Evolutionary conservation across 2,797 vertebrate species (phyloP), one percentile per base, ranked within the genome.

Genomic region (Muraenolepis orangiensis): DNA sequence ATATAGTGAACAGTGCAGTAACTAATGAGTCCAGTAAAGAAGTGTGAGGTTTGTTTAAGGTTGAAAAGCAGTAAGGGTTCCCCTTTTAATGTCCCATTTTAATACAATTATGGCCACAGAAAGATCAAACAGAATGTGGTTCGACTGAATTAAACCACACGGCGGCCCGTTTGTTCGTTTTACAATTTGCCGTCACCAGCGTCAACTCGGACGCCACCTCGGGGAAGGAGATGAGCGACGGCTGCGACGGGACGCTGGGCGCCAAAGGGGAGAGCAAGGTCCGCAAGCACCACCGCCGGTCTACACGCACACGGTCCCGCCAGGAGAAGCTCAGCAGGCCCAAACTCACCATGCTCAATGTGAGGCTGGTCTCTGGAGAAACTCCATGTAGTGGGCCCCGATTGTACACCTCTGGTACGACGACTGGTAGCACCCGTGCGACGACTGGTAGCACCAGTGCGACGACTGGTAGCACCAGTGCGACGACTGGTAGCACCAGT

Each of bases 331-430:
- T 93, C 69, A 95, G 72, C 88, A 94, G 93, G 79, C 95, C 97
- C 16, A 97, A 97, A 79, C 94, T 99, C 72, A 98, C 88, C 86
- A 99, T 99, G 91, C 90, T 99, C 77, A 99, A 99, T 75, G 97
- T 96, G 91, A n/a, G n/a, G n/a, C n/a, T n/a, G 94, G 97, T 67
- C 13, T 14, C 12, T 13, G 42, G 66, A 18, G 10, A 31, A 69
- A 18, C 12, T 10, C 32, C 29, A 57, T 57, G 31, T n/a, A n/a
- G 23, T 26, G n/a, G n/a, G n/a, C n/a, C n/a, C n/a, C n/a, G n/a
- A n/a, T n/a, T n/a, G n/a, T n/a, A n/a, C n/a, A n/a, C n/a, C n/a
- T n/a, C n/a, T n/a, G n/a, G n/a, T n/a, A n/a, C n/a, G n/a, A n/a
- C n/a, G n/a, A n/a, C n/a, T n/a, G n/a, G n/a, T n/a, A n/a, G n/a